These are phyloP conservation scores for Drosophila ohnishii DNA, from an alignment of 1,140 invertebrate species.

Conservation along the genomic window DNA sequence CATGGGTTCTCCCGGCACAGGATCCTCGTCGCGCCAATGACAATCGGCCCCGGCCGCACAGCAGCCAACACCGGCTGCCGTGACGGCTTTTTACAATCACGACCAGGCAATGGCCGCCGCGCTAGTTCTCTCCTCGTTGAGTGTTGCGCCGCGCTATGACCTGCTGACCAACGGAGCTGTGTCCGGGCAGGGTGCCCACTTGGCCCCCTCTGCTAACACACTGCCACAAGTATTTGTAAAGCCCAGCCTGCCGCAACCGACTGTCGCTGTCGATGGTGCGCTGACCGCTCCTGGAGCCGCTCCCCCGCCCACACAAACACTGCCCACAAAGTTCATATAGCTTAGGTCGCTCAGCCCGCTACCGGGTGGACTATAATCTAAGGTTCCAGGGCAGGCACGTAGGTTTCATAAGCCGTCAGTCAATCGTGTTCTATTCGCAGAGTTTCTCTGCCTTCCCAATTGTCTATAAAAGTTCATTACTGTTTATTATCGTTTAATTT, in stretches of 20 bases:
- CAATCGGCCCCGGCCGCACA: conserved; percentile 63
- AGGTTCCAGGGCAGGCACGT: conserved; percentile 43
- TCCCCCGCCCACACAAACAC: conserved; percentile 47
- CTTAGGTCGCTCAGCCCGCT: conserved; percentile 14
- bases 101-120: conserved; percentile 75
- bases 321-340: conserved; percentile 71
- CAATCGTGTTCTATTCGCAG: conserved; percentile 13
- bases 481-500: conserved; percentile 32
- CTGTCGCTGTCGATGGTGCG: conserved; percentile 22
- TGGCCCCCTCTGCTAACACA: conserved; percentile 47
- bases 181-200: conserved; percentile 19
- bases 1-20: conserved; percentile 18
- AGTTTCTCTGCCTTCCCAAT: conserved; percentile 14
- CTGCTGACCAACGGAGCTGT: conserved; percentile 44
- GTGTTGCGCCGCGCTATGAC: conserved; percentile 61
- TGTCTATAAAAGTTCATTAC: conserved; percentile 29
- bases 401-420: conserved; percentile 37
- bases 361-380: conserved; percentile 33
- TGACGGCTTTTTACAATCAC: conserved; percentile 78
- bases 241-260: conserved; percentile 61
- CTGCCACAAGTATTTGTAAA: conserved; percentile 82
- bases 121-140: conserved; percentile 74
- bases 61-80: conserved; percentile 50
- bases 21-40: conserved; percentile 68
- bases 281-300: conserved; percentile 21